Percentiles rank a stretch among this genome's conserved stretches.
phyloP scores from a whole-genome alignment of 2,797 vertebrate genomes.

The Pseudochirops corinnae region DNA sequence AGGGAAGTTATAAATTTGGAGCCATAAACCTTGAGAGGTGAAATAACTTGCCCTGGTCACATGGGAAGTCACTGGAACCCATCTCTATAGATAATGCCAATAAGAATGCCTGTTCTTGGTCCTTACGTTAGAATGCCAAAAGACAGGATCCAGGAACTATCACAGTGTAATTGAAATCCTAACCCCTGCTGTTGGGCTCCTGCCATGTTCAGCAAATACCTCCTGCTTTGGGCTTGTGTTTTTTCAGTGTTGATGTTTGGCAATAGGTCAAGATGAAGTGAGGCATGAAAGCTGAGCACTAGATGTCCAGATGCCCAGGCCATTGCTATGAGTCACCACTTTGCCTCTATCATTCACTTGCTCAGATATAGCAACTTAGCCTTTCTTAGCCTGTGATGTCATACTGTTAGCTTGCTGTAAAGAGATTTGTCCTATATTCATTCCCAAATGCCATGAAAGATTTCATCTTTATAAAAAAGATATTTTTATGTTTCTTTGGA shows the following conservation, averaged over 20 bases:
- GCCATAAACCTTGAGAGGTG: not conserved
- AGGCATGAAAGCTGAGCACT: not conserved
- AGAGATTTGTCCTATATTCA: not conserved
- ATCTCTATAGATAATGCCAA: not conserved
- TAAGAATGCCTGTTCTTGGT: not conserved
- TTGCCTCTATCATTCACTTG: not conserved
- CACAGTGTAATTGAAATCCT: not conserved
- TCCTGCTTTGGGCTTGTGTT: not conserved
- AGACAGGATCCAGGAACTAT: conserved; percentile 11
- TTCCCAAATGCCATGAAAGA: not conserved
- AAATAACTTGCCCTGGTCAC: not conserved
- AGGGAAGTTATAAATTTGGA: not conserved
- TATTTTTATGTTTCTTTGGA: not conserved
- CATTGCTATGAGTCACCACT: not conserved
- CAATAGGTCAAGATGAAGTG: conserved; percentile 1
- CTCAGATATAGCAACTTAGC: not conserved
- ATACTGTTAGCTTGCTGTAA: not conserved
- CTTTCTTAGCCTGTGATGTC: not conserved
- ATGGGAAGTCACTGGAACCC: not conserved
- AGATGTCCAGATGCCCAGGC: conserved; percentile 2
- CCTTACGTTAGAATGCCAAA: conserved; percentile 9
- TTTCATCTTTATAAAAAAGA: not conserved
- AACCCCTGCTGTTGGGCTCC: not conserved
- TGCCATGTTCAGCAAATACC: conserved; percentile 9
- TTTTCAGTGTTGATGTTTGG: not conserved